Percentiles rank a stretch among this genome's conserved stretches.
Evolutionary conservation across 2,888 invertebrate genomes (phyloP).

Genomic region (Cantharis rufa): DNA sequence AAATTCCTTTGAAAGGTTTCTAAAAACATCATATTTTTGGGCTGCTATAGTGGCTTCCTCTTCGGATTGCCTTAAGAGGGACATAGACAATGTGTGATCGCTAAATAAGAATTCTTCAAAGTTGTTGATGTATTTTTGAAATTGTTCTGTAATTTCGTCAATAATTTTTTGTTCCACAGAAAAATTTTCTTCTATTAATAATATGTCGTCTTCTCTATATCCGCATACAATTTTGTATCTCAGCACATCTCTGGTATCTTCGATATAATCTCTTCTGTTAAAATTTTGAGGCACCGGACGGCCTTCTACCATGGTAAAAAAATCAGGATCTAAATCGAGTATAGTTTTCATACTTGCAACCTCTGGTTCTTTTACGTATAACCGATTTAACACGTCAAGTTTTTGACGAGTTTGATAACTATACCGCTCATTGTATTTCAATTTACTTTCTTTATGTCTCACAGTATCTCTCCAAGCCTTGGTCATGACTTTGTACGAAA

Average conservation of each 20-base stretch:
- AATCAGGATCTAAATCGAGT: slow-evolving; percentile 68
- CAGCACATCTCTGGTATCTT: slow-evolving; percentile 52
- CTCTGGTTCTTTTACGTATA: slow-evolving; percentile 62
- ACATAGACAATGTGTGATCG: slow-evolving; percentile 66
- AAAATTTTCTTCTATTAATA: slow-evolving; percentile 61
- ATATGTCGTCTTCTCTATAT: slow-evolving; percentile 52
- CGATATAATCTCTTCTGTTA: slow-evolving; percentile 63
- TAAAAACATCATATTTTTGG: slow-evolving; percentile 55
- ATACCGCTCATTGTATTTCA: slow-evolving; percentile 47
- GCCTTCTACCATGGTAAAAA: slow-evolving; percentile 66
- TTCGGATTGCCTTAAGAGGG: slow-evolving; percentile 59
- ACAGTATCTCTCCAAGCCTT: slow-evolving; percentile 49
- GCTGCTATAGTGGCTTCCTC: slow-evolving; percentile 54
- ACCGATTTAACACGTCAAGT: slow-evolving; percentile 61
- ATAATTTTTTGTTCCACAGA: slow-evolving; percentile 60
- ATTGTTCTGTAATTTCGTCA: slow-evolving; percentile 56
- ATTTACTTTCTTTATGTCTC: slow-evolving; percentile 44
- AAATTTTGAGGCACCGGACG: slow-evolving; percentile 64
- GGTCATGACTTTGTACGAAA: slow-evolving; percentile 54
- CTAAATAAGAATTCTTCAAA: slow-evolving; percentile 66
- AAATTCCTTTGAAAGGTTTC: slow-evolving; percentile 55
- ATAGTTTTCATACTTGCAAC: slow-evolving; percentile 60
- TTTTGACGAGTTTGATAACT: slow-evolving; percentile 48
- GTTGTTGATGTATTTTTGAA: slow-evolving; percentile 59
- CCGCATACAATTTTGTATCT: slow-evolving; percentile 54